Percentiles rank a stretch among this genome's conserved stretches.
phyloP scores from a whole-genome alignment of 2,888 invertebrate genomes.

The Gymnosoma rotundatum region DNA sequence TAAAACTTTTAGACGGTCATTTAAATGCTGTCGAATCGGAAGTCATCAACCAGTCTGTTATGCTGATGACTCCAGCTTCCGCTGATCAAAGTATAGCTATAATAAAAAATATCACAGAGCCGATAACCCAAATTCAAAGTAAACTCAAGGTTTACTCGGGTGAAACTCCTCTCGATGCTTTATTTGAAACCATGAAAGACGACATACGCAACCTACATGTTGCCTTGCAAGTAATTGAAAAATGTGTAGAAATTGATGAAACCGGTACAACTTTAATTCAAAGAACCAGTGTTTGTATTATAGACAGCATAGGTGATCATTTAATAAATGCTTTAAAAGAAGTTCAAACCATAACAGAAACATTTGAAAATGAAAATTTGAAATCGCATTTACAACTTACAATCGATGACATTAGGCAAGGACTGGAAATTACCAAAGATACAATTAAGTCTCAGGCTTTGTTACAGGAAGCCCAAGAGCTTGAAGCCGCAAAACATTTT shows the following conservation, averaged over 20 bases:
- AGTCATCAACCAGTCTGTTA: constrained; percentile 85
- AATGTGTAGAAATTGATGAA: constrained; percentile 87
- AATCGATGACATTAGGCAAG: constrained; percentile 83
- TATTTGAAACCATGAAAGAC: constrained; percentile 84
- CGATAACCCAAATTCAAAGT: constrained; percentile 86
- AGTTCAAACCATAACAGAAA: constrained; percentile 83
- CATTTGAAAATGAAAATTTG: constrained; percentile 82
- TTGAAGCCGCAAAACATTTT: constrained; percentile 81
- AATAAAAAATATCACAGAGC: constrained; percentile 85
- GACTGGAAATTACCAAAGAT: constrained; percentile 83
- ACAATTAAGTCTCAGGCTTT: constrained; percentile 84
- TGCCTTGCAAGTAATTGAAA: constrained; percentile 86
- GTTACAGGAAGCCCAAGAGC: constrained; percentile 83
- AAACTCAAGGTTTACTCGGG: constrained; percentile 84
- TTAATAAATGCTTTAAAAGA: constrained; percentile 84
- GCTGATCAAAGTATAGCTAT: constrained; percentile 87
- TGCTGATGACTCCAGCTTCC: constrained; percentile 87
- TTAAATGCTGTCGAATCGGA: constrained; percentile 86
- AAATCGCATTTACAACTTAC: constrained; percentile 83
- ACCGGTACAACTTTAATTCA: constrained; percentile 87
- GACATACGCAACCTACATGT: constrained; percentile 86
- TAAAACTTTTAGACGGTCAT: constrained; percentile 84
- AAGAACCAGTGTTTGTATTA: constrained; percentile 86
- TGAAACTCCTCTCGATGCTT: constrained; percentile 80
- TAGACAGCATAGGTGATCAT: constrained; percentile 85